These are phyloP conservation scores for Anseranas semipalmata DNA, from an alignment of 2,113 vertebrate species.

Conservation along the genomic window DNA sequence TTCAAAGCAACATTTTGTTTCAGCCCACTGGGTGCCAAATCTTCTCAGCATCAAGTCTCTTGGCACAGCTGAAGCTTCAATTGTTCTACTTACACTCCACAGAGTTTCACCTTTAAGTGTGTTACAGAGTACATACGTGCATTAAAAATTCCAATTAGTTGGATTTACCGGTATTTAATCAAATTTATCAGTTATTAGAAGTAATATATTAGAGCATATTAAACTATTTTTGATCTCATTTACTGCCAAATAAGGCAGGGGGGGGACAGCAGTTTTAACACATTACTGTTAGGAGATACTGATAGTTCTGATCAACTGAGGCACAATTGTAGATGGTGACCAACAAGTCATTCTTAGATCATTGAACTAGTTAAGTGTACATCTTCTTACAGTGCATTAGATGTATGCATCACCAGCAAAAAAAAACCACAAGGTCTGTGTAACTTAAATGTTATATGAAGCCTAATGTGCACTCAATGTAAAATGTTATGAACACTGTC, in stretches of 20 bases:
- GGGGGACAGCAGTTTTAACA: constrained; percentile 18
- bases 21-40: not conserved
- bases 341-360: constrained; percentile 16
- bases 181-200: not conserved
- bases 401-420: constrained; percentile 29
- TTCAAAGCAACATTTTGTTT: not conserved
- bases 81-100: not conserved
- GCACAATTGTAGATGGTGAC: not conserved
- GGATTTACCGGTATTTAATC: not conserved
- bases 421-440: constrained; percentile 23
- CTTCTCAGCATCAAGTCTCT: not conserved
- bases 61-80: rapidly evolving
- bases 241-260: not conserved
- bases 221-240: not conserved
- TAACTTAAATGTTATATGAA: constrained; percentile 67
- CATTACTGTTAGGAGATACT: not conserved
- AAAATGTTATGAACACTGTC: constrained; percentile 65
- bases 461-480: constrained; percentile 67
- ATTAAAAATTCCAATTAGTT: not conserved
- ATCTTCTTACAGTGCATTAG: constrained; percentile 61
- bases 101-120: not conserved
- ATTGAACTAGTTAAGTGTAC: constrained; percentile 30
- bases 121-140: not conserved
- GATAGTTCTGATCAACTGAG: not conserved
- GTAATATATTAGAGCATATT: not conserved